Conservation (phyloP, 2,888 invertebrate genomes). For the Athetis lepigone region DNA sequence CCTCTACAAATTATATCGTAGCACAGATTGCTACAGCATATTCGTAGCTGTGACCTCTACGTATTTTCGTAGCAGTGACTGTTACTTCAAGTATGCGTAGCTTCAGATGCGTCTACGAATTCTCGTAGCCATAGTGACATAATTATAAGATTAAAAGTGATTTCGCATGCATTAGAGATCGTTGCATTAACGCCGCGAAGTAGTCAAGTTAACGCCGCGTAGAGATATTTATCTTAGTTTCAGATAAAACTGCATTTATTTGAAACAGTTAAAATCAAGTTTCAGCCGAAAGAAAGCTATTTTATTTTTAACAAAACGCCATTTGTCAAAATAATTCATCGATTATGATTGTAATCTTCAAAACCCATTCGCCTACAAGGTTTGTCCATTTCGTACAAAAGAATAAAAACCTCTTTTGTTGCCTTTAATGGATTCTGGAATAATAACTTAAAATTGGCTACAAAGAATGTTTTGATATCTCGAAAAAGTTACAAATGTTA, state of each 20-base stretch:
- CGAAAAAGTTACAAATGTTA: slow-evolving; percentile 25
- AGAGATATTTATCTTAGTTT: background rate
- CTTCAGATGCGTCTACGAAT: slow-evolving; percentile 9
- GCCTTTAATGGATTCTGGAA: slow-evolving; percentile 51
- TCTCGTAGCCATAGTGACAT: background rate
- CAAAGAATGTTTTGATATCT: slow-evolving; percentile 37
- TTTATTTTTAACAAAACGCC: slow-evolving; percentile 17
- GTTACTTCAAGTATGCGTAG: background rate
- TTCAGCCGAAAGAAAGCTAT: background rate
- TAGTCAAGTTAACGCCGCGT: background rate
- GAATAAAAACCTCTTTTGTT: slow-evolving; percentile 46
- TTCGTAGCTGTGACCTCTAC: slow-evolving; percentile 36
- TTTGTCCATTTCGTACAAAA: slow-evolving; percentile 50
- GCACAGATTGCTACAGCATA: slow-evolving; percentile 9
- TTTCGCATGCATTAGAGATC: background rate
- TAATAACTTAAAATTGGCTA: slow-evolving; percentile 49
- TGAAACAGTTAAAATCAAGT: background rate
- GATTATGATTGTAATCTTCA: slow-evolving; percentile 49
- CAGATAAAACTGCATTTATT: background rate
- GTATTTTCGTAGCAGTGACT: slow-evolving; percentile 17
- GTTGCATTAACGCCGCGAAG: background rate
- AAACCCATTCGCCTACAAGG: slow-evolving; percentile 49
- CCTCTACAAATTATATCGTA: slow-evolving; percentile 12
- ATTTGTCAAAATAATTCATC: slow-evolving; percentile 20
- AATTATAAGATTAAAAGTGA: background rate